Evolutionary conservation across 2,888 invertebrate species (phyloP), one percentile per base, ranked within the genome.

Genomic region (Barypeithes pellucidus): DNA sequence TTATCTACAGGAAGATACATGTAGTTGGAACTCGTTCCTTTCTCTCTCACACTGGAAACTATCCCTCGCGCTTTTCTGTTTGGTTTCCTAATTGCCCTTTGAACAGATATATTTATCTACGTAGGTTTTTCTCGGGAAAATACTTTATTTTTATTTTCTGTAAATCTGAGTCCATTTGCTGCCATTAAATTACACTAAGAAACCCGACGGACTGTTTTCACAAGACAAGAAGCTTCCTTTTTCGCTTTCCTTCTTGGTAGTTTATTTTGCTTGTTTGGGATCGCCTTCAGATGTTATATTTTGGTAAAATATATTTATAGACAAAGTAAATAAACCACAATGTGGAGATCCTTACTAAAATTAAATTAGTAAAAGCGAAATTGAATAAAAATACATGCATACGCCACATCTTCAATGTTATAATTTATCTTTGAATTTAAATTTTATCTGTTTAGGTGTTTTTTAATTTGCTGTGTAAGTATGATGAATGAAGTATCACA

Each of bases 181-280:
- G 54, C 54, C 54, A 54, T 54, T 54, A 54, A 54, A 54, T 54
- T 54, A 54, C 54, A 33, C 54, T 33, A 54, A 54, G 54, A 54
- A 29, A 54, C 54, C 54, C 14, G 54, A 9, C 54, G 33, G 54
- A 54, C 33, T 54, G 54, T 54, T 54, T 54, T 33, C 54, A 33
- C 54, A 8, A 54, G 54, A 54, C 54, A 54, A 54, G 54, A 29
- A 33, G 20, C 54, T 54, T 54, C 50, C 50, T 50, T 24, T 50
- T 50, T 33, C 14, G 4, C 33, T 54, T 52, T 52, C 24, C 52
- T 52, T 33, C 33, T 54, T n/a, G 9, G 22, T 33, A 9, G 22
- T 54, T 29, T 54, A 33, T 33, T 29, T 54, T 54, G 24, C 33
- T 54, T 33, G 54, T n/a, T 16, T n/a, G 24, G 14, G 22, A 52